Evolutionary conservation across 2,113 vertebrate genomes (phyloP).

Genomic region (Equus quagga): DNA sequence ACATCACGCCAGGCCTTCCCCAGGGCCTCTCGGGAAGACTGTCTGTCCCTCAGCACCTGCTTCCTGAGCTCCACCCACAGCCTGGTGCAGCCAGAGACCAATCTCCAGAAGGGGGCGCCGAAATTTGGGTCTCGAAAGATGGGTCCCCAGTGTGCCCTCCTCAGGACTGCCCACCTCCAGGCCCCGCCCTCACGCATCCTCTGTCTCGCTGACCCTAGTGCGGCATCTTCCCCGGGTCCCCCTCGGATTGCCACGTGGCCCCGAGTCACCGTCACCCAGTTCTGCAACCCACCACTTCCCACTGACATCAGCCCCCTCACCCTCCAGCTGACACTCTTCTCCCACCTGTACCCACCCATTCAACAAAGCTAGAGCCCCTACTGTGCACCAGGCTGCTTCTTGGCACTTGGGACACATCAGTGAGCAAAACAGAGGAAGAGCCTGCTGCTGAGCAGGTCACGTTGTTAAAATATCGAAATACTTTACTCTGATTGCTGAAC

Average conservation of each 20-base stretch:
- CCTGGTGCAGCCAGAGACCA: neutral
- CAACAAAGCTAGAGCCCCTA: neutral
- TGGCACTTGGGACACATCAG: neutral
- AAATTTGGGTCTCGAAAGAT: neutral
- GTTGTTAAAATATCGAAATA: neutral
- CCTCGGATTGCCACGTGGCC: accelerated
- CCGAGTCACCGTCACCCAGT: neutral
- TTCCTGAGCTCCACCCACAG: neutral
- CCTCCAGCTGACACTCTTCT: neutral
- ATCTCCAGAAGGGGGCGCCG: neutral
- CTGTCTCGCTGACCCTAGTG: neutral
- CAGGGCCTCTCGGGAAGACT: neutral
- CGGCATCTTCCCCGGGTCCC: neutral
- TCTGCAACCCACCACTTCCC: neutral
- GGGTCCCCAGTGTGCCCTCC: neutral
- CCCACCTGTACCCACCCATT: neutral
- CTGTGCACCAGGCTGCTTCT: neutral
- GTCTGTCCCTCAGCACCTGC: neutral
- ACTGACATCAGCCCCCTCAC: neutral
- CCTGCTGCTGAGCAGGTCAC: accelerated
- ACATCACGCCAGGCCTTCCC: neutral
- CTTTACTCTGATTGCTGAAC: no score
- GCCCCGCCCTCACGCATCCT: neutral
- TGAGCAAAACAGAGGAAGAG: neutral
- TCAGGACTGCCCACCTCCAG: neutral